Evolutionary conservation across 1,140 invertebrate genomes (phyloP).

Genomic region (Listronotus bonariensis): DNA sequence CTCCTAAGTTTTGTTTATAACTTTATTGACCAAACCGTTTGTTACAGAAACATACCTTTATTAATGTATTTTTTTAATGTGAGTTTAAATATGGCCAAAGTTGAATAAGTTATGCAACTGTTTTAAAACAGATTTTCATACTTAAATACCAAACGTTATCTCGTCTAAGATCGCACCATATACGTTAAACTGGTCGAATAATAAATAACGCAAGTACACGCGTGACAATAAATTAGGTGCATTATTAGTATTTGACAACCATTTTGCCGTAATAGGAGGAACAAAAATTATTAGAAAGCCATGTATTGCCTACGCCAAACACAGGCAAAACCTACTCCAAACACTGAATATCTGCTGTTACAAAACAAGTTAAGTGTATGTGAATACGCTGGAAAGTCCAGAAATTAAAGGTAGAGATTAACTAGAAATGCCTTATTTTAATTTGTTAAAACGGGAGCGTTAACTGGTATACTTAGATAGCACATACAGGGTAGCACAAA

Average conservation of each 20-base stretch:
- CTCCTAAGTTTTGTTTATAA: too few species aligned
- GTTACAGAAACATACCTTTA: too few species aligned
- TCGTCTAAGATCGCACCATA: constrained; percentile 19
- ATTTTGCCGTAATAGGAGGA: constrained; percentile 14
- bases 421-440: too few species aligned
- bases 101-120: neutral
- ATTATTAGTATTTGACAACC: constrained; percentile 23
- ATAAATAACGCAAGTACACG: constrained; percentile 8
- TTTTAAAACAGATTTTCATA: neutral
- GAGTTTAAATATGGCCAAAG: neutral
- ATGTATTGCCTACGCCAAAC: constrained; percentile 6
- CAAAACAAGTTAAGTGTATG: too few species aligned
- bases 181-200: constrained; percentile 1
- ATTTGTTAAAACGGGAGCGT: too few species aligned
- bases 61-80: neutral
- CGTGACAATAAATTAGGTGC: constrained; percentile 14
- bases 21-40: too few species aligned
- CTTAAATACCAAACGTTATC: neutral
- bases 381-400: too few species aligned
- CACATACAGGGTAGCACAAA: too few species aligned
- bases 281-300: constrained; percentile 18
- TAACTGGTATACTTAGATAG: too few species aligned
- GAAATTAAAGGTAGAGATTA: too few species aligned
- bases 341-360: too few species aligned
- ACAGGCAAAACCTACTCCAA: too few species aligned